These are phyloP conservation scores for Drosophila helvetica DNA, from an alignment of 2,888 invertebrate genomes.

Conservation along the genomic window DNA sequence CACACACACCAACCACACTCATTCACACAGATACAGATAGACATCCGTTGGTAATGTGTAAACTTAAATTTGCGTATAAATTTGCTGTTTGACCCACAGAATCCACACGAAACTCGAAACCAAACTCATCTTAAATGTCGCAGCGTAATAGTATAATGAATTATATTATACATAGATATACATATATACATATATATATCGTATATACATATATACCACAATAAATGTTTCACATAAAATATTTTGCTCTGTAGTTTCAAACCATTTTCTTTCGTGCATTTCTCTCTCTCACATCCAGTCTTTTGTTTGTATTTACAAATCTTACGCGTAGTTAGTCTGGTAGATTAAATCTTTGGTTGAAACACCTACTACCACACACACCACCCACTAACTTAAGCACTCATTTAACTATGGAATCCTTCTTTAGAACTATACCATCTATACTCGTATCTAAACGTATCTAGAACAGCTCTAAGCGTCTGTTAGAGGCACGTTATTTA, in stretches of 20 bases:
- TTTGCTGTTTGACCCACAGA: slow-evolving; percentile 45
- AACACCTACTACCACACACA: background rate
- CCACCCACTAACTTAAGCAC: slow-evolving; percentile 18
- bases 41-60: slow-evolving; percentile 51
- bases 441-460: background rate
- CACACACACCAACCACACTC: slow-evolving; percentile 30
- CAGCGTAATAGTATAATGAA: slow-evolving; percentile 55
- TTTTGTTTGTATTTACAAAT: slow-evolving; percentile 40
- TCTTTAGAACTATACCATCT: slow-evolving; percentile 1
- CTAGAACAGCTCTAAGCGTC: slow-evolving; percentile 23
- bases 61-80: slow-evolving; percentile 42
- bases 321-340: slow-evolving; percentile 47
- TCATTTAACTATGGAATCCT: slow-evolving; percentile 5
- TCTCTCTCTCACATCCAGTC: slow-evolving; percentile 14
- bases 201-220: slow-evolving; percentile 53
- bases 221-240: slow-evolving; percentile 77
- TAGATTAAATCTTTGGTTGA: slow-evolving; percentile 21
- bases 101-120: slow-evolving; percentile 29
- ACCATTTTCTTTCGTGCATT: slow-evolving; percentile 40
- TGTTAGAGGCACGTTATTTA: slow-evolving; percentile 28
- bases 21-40: slow-evolving; percentile 28
- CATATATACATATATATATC: slow-evolving; percentile 24
- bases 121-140: slow-evolving; percentile 56
- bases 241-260: slow-evolving; percentile 60
- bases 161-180: slow-evolving; percentile 29